phyloP scores from a whole-genome alignment of 2,797 vertebrate species.

The Labeo calbasu region DNA sequence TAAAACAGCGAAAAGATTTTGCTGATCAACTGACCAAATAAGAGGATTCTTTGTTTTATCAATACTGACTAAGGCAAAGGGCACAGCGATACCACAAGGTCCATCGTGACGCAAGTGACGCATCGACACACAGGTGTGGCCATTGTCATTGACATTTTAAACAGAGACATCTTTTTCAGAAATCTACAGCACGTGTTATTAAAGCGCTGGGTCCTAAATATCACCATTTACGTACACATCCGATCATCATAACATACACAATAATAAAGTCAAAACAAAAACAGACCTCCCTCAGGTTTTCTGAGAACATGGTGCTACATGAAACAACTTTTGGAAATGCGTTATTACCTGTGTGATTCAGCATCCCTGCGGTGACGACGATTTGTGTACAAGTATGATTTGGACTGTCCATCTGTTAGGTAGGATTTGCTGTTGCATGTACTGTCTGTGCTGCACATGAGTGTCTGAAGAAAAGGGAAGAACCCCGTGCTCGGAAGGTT shows the following conservation, averaged over 20 bases:
- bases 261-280: neutral
- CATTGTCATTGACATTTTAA: constrained; percentile 10
- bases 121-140: constrained; percentile 4
- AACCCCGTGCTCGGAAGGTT: constrained; percentile 82
- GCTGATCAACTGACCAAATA: constrained; percentile 6
- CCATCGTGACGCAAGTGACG: too few species aligned
- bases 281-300: neutral
- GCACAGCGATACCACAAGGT: constrained; percentile 4
- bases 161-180: neutral
- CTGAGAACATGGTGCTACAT: neutral
- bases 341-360: constrained; percentile 39
- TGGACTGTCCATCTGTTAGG: constrained; percentile 34
- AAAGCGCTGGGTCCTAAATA: neutral
- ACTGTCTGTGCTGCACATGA: constrained; percentile 81
- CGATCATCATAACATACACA: neutral
- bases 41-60: constrained; percentile 29
- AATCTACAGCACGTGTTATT: neutral
- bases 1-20: neutral
- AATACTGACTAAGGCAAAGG: constrained; percentile 26
- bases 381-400: neutral
- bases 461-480: constrained; percentile 83
- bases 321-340: neutral
- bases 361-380: constrained; percentile 47
- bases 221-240: neutral
- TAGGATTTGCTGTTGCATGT: constrained; percentile 71